A percentile compares a stretch with the other conserved stretches of the same genome.
These are phyloP conservation scores for Rhynchopsitta pachyrhyncha DNA, from an alignment of 2,113 vertebrate species.

Conservation along the genomic window DNA sequence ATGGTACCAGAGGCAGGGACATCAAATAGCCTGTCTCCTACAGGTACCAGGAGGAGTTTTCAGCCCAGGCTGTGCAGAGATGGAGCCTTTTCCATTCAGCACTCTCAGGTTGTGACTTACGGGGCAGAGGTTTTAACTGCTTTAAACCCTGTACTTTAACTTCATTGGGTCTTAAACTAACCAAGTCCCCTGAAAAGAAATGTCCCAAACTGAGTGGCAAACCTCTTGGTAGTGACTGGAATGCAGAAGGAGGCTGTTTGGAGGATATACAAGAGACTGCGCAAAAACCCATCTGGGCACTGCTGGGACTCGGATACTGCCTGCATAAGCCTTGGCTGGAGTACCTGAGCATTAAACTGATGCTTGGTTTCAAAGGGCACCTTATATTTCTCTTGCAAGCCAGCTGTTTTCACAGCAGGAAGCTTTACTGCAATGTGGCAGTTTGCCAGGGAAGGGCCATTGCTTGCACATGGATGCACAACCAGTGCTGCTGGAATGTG, in stretches of 20 bases:
- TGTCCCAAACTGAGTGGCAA: neutral
- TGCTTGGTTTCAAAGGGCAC: neutral
- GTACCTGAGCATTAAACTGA: neutral
- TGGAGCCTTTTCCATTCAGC: neutral
- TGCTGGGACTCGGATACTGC: neutral
- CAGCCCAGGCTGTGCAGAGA: neutral
- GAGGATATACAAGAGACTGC: neutral
- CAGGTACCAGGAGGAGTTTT: neutral
- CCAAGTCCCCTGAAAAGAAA: neutral
- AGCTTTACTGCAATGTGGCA: neutral
- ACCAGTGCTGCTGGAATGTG: neutral
- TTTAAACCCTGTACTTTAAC: neutral
- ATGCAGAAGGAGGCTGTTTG: neutral
- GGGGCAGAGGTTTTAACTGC: neutral
- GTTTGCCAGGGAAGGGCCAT: neutral
- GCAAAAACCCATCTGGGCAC: neutral
- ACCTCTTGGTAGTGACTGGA: neutral
- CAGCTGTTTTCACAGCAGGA: neutral
- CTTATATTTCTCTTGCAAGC: neutral
- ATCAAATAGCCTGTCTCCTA: neutral
- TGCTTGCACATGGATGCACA: rapidly evolving
- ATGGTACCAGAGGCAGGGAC: neutral
- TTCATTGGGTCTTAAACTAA: neutral
- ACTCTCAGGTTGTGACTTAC: neutral
- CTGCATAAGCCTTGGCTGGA: neutral